phyloP scores from a whole-genome alignment of 2,888 invertebrate genomes.

The Dilophus febrilis region DNA sequence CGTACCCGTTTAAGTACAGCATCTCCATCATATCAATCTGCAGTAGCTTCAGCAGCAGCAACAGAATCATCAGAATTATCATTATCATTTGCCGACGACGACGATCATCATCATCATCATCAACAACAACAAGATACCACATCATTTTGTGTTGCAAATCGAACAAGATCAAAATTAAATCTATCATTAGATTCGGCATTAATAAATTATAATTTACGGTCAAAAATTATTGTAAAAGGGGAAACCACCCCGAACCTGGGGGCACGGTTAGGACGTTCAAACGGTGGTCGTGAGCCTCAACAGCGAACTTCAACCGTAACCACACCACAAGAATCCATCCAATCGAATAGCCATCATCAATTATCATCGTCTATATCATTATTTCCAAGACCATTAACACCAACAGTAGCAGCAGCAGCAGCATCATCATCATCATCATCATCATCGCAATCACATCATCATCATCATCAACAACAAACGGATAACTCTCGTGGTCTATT shows the following conservation, averaged over 20 bases:
- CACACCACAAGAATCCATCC: constrained; percentile 15
- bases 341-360: too few species aligned
- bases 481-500: too few species aligned
- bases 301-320: constrained; percentile 11
- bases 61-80: not conserved
- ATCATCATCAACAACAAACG: constrained; percentile 14
- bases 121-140: not conserved
- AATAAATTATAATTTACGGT: too few species aligned
- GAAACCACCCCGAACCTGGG: constrained; percentile 25
- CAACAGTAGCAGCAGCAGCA: constrained; percentile 3
- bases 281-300: constrained; percentile 16
- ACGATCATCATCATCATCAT: not conserved
- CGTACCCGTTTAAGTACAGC: not conserved
- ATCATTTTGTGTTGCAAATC: constrained; percentile 20
- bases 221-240: not conserved
- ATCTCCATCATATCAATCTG: not conserved
- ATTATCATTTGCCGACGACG: not conserved
- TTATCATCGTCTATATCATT: too few species aligned
- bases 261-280: constrained; percentile 23
- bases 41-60: not conserved
- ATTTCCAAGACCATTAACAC: constrained; percentile 2
- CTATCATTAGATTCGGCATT: not conserved
- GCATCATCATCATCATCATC: too few species aligned
- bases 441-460: constrained; percentile 6
- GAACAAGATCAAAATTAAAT: constrained; percentile 21